Base-by-base conservation (phyloP, 2,797 vertebrate species). In the Pelochelys cantorii region DNA sequence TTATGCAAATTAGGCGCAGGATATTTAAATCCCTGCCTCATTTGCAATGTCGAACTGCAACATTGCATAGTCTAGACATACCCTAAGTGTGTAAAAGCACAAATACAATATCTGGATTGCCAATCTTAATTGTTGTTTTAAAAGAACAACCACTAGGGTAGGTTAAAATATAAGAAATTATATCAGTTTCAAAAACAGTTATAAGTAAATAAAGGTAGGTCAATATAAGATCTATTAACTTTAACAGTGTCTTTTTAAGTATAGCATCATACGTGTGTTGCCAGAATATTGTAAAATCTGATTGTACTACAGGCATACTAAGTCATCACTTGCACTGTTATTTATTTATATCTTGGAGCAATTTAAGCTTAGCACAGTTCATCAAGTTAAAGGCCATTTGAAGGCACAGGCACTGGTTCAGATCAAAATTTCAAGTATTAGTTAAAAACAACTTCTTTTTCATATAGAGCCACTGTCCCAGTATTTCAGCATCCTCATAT, bases 271-370 rank as follows among this genome's bases (percentile, higher is more conserved):
- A 59, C 77, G 52, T 29, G 11, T 11, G 48, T 83, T 37, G 2
- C 12, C 87, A 17, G 83, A 52, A 81, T 79, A 42, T 27, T 89
- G 60, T 48, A 88, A 90, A 89, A 93, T 85, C 86, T 42, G 65
- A 1, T 23, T 11, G 2, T 27, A 3, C 4, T 83, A 1, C 60
- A 89, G 65, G 56, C 3, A 34, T 15, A 37, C 90, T 62, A 77
- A 13, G 14, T 14, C 59, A 48, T 48, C 42, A 59, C 29, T 78
- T 86, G 83, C 31, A 54, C 53, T 78, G 15, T 20, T 83, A n/a
- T 53, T 11, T 31, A 4, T 86, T 65, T 25, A 75, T 6, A 42
- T 92, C 89, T 78, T 81, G 25, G 25, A 93, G 34, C 25, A 62
- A 79, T 52, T 7, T 34, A 88, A 91, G 48, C 56, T 91, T 77